Conservation (phyloP, 2,797 vertebrate species). For the Hirundo rustica region DNA sequence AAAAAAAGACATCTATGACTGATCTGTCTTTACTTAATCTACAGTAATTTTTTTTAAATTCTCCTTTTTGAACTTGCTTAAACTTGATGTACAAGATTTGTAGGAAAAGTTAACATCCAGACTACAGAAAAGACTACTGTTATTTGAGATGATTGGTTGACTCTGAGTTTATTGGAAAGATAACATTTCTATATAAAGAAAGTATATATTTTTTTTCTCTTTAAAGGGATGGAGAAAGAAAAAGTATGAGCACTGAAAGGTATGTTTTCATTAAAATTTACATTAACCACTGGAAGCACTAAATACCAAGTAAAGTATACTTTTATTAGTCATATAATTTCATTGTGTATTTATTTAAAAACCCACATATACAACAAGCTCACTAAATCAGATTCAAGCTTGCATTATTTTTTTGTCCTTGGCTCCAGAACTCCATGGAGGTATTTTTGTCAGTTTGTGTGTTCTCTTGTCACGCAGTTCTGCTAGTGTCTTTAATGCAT, state of each 20-base stretch:
- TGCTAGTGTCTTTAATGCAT: not conserved
- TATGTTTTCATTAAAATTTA: conserved; percentile 62
- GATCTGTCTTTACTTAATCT: not conserved
- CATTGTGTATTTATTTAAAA: not conserved
- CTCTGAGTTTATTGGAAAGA: not conserved
- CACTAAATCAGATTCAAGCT: not conserved
- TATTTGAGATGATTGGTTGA: not conserved
- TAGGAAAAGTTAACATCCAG: not conserved
- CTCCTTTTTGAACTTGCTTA: not conserved
- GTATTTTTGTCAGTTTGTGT: not conserved
- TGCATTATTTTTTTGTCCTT: not conserved
- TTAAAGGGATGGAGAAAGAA: conserved; percentile 92
- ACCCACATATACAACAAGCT: fast-evolving
- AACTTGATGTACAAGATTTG: not conserved
- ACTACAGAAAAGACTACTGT: not conserved
- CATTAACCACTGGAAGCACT: not conserved
- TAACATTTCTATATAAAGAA: not conserved
- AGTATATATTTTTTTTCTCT: conserved; percentile 36
- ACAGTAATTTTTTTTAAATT: not conserved
- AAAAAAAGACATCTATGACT: not conserved
- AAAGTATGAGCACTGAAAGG: conserved; percentile 98
- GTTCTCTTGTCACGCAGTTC: not conserved
- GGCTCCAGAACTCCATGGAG: not conserved
- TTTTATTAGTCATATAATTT: not conserved
- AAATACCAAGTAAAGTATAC: not conserved